These are phyloP conservation scores for Dione juno DNA, from an alignment of 2,888 invertebrate species.

Conservation along the genomic window DNA sequence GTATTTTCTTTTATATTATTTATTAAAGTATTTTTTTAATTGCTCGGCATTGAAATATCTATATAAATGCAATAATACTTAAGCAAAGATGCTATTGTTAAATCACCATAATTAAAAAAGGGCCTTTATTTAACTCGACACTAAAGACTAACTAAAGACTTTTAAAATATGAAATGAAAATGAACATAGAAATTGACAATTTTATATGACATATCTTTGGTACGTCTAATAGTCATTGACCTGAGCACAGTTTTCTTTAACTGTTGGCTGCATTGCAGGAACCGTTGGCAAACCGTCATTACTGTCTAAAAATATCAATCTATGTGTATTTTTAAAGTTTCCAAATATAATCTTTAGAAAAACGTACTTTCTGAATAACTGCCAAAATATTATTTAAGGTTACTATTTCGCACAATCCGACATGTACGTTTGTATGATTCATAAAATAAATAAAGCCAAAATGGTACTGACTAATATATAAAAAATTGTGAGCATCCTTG, in stretches of 20 bases:
- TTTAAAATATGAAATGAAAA: neutral
- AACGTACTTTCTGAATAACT: conserved; percentile 55
- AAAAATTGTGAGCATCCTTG: too few species aligned
- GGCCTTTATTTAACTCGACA: neutral
- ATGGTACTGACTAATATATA: too few species aligned
- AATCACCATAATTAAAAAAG: neutral
- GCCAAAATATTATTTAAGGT: conserved; percentile 56
- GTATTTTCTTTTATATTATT: neutral
- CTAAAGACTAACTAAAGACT: neutral
- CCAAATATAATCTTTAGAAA: conserved; percentile 51
- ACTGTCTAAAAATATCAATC: conserved; percentile 45
- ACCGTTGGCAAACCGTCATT: conserved; percentile 49
- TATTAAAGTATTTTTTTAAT: neutral
- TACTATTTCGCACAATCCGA: conserved; percentile 14
- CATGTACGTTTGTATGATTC: neutral
- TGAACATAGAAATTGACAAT: neutral
- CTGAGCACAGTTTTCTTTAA: conserved; percentile 47
- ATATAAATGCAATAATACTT: neutral
- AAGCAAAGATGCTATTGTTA: neutral
- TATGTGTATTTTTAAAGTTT: conserved; percentile 43
- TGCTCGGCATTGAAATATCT: neutral
- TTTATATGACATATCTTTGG: neutral
- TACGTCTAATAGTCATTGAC: conserved; percentile 46
- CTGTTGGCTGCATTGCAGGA: conserved; percentile 46
- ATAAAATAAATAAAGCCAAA: neutral